Base-by-base conservation (phyloP, 2,888 invertebrate genomes). In the Deroplatys truncata region DNA sequence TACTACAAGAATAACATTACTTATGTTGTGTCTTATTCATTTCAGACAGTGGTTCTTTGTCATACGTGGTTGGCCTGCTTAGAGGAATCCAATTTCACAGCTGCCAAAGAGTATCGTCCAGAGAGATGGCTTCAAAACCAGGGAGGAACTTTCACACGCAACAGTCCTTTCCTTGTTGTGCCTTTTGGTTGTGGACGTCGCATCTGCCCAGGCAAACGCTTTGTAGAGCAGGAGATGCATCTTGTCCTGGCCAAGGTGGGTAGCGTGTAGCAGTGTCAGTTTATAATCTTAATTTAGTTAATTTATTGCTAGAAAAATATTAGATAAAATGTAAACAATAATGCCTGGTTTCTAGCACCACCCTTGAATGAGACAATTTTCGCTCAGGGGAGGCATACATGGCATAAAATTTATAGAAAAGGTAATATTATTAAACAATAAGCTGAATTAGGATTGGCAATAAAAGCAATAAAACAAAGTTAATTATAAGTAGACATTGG, bases 191-290 rank as follows among this genome's bases (percentile, higher is more conserved):
- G 96, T 82, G 98, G 98, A 0, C 95, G 96, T 88, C 94, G 98
- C 85, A 96, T 97, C 93, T 98, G 98, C 92, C 98, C 98, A 0
- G 98, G 98, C 86, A 97, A 97, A 93, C 94, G 97, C 90, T 97
- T 98, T 92, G 96, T 97, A 4, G 97, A 97, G 92, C 95, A 97
- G 91, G 96, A 97, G 91, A 94, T 98, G 28, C 96, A 97, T 90
- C 94, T 97, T 88, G 94, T 97, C 90, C 93, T 98, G 29, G 97
- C 97, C 35, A 96, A 96, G 95, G 97, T 97, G 92, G 91, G 7
- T 72, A 16, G 8, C 9, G 4, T 35, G 8, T 35, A 35, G 35
- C 35, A 5, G 35, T 35, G 9, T 8, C 9, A 43, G 13, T 43
- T 43, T 43, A 13, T 92, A 85, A 43, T 28, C 16, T 31, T 85